A percentile compares a stretch with the other conserved stretches of the same genome.
Evolutionary conservation across 2,113 vertebrate genomes (phyloP).

Genomic region (Catharus bicknelli): DNA sequence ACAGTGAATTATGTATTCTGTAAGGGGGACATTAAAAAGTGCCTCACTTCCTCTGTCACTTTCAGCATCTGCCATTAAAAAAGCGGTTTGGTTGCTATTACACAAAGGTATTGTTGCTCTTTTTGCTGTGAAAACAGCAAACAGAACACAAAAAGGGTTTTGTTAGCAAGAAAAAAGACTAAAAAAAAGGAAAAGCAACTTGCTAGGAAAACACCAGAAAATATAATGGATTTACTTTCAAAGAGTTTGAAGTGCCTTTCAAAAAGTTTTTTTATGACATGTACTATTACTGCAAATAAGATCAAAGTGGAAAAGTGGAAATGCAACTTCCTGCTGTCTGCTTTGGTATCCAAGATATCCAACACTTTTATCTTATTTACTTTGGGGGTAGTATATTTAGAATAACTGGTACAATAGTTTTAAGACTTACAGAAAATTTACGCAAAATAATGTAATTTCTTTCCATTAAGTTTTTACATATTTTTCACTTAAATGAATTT

Average conservation of each 20-base stretch:
- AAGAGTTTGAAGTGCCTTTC: not conserved
- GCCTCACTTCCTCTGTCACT: not conserved
- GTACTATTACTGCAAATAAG: not conserved
- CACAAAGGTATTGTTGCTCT: not conserved
- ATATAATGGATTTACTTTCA: not conserved
- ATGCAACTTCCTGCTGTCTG: not conserved
- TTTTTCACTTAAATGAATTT: not conserved
- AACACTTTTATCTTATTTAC: not conserved
- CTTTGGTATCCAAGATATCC: not conserved
- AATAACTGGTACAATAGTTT: not conserved
- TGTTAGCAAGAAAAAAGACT: not conserved
- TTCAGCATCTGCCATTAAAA: not conserved
- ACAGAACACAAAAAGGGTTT: not conserved
- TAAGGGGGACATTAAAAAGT: not conserved
- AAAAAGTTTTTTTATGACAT: not conserved
- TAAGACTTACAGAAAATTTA: not conserved
- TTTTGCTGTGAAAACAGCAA: not conserved
- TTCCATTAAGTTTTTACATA: not conserved
- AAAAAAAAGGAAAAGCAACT: not conserved
- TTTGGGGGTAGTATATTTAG: not conserved
- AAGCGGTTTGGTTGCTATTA: not conserved
- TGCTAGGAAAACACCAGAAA: not conserved
- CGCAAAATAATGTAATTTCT: not conserved
- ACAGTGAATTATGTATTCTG: not conserved
- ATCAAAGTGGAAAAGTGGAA: not conserved